Conservation (phyloP, 2,113 vertebrate species). For the Rallus limicola region DNA sequence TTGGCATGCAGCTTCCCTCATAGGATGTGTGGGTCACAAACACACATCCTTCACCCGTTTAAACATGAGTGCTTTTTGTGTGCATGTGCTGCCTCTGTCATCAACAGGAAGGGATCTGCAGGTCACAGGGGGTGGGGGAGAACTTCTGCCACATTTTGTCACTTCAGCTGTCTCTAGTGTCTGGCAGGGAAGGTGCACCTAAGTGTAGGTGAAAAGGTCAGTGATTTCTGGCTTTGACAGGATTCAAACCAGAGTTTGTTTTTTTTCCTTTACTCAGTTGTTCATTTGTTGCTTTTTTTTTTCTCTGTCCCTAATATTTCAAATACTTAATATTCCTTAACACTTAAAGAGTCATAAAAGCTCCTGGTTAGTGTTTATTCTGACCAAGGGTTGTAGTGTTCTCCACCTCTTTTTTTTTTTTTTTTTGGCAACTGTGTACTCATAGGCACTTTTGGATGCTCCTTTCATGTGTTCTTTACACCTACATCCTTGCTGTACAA, state of each 20-base stretch:
- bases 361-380: background rate
- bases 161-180: background rate
- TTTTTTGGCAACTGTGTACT: fast-evolving
- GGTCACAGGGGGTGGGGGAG: too few species aligned
- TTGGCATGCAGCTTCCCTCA: background rate
- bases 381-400: background rate
- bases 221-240: background rate
- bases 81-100: background rate
- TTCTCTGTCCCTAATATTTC: background rate
- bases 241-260: background rate
- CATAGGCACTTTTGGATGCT: background rate
- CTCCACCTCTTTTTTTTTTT: background rate
- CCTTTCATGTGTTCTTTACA: background rate
- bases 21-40: background rate
- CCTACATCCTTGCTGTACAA: fast-evolving
- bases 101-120: too few species aligned
- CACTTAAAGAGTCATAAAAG: too few species aligned
- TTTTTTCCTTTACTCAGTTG: background rate
- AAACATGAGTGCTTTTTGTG: background rate
- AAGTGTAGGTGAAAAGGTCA: background rate
- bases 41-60: fast-evolving
- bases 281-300: background rate
- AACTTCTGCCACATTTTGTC: fast-evolving
- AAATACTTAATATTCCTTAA: background rate
- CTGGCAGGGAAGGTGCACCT: background rate